Conservation (phyloP, 1,140 invertebrate species). For the Zaprionus tsacasi region DNA sequence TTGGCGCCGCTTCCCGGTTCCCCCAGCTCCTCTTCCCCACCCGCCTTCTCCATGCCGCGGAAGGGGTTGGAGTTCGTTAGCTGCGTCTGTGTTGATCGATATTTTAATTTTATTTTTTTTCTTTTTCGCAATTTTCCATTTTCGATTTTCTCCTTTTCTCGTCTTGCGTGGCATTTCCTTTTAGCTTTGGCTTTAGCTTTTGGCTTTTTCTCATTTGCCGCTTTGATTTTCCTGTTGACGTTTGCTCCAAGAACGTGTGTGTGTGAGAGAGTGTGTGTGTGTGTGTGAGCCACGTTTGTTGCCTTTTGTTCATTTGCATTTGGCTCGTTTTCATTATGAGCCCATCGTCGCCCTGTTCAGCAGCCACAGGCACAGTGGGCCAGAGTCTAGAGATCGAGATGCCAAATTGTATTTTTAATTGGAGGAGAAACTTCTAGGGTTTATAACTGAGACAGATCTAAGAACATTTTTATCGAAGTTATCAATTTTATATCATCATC, state of each 20-base stretch:
- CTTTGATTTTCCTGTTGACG: slow-evolving; percentile 75
- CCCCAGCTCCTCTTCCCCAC: not conserved
- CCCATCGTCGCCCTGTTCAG: slow-evolving; percentile 38
- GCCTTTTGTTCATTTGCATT: slow-evolving; percentile 79
- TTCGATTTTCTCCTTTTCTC: slow-evolving; percentile 24
- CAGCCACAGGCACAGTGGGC: not conserved
- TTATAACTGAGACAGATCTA: no score
- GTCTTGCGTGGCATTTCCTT: slow-evolving; percentile 59
- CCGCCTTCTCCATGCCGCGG: not conserved
- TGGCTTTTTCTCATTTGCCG: slow-evolving; percentile 62
- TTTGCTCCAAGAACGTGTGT: not conserved
- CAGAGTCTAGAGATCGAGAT: no score
- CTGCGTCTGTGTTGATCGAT: slow-evolving; percentile 66
- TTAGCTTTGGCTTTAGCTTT: slow-evolving; percentile 60
- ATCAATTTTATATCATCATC: no score
- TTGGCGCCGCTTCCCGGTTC: slow-evolving; percentile 19
- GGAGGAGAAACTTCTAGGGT: no score
- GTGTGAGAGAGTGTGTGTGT: not conserved
- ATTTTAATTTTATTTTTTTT: slow-evolving; percentile 79
- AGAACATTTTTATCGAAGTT: no score
- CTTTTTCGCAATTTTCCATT: slow-evolving; percentile 53
- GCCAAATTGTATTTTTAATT: no score
- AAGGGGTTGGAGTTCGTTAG: slow-evolving; percentile 80
- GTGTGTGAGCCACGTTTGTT: slow-evolving; percentile 25
- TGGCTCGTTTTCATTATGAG: slow-evolving; percentile 74